Conservation (phyloP, 2,888 invertebrate genomes). For the Lobophora halterata region DNA sequence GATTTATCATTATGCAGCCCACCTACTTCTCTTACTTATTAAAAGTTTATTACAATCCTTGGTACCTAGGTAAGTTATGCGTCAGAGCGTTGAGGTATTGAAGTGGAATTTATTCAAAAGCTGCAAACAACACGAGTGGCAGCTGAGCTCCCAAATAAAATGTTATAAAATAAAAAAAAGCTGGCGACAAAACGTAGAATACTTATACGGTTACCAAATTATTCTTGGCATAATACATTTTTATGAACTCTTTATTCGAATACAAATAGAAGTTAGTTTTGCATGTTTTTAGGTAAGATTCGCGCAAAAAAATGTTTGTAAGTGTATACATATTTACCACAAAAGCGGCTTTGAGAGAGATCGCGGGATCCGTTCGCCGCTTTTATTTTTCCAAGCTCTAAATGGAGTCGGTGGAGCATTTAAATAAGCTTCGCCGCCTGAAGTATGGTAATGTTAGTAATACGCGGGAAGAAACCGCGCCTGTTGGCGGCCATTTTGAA, state of each 20-base stretch:
- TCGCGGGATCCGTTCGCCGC: conserved; percentile 74
- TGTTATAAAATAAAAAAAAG: conserved; percentile 77
- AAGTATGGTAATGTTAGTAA: conserved; percentile 80
- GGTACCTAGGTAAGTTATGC: conserved; percentile 34
- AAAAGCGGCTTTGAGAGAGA: conserved; percentile 79
- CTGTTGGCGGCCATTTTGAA: conserved; percentile 72
- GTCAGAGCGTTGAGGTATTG: conserved; percentile 37
- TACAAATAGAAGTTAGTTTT: conserved; percentile 42
- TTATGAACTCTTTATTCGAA: conserved; percentile 16
- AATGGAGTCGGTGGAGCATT: conserved; percentile 81
- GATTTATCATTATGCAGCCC: no score
- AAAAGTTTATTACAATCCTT: no score
- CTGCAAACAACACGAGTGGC: conserved; percentile 69
- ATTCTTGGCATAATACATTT: conserved; percentile 11
- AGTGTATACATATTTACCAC: conserved; percentile 80
- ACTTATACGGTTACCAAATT: conserved; percentile 60
- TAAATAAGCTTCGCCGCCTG: conserved; percentile 79
- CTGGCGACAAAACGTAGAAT: conserved; percentile 74
- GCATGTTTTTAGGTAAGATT: conserved; percentile 18
- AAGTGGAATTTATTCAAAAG: conserved; percentile 53
- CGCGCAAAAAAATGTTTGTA: conserved; percentile 44
- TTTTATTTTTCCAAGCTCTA: conserved; percentile 81
- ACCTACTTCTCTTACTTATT: no score
- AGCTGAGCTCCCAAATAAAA: conserved; percentile 78
- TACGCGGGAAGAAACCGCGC: conserved; percentile 75